A percentile compares a stretch with the other conserved stretches of the same genome.
These are phyloP conservation scores for Macrosteles quadrilineatus DNA, from an alignment of 1,140 invertebrate genomes.

Conservation along the genomic window DNA sequence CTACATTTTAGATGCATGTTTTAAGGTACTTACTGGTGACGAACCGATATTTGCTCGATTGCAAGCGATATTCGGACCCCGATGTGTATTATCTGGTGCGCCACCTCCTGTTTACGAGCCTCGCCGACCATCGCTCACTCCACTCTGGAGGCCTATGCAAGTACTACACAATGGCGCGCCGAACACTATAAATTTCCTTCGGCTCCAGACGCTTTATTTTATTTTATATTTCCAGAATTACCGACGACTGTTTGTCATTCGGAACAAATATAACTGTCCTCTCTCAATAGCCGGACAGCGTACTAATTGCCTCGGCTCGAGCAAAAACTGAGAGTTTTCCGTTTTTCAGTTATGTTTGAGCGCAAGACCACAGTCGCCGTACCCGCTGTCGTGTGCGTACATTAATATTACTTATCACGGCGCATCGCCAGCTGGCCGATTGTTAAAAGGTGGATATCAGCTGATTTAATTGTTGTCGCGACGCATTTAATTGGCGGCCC, in stretches of 20 bases:
- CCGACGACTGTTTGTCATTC: slow-evolving; percentile 8
- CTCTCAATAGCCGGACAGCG: background rate
- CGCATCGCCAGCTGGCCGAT: background rate
- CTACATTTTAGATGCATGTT: no score
- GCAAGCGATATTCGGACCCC: no score
- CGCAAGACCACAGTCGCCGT: background rate
- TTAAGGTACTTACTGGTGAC: no score
- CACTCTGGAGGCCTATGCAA: slow-evolving; percentile 4
- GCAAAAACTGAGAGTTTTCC: background rate
- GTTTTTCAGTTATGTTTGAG: background rate
- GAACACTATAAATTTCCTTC: no score
- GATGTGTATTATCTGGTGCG: no score
- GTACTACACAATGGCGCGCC: background rate
- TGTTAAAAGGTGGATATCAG: background rate
- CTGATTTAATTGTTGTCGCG: slow-evolving; percentile 12
- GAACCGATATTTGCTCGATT: no score
- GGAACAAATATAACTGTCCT: slow-evolving; percentile 1
- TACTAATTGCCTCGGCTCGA: slow-evolving; percentile 1
- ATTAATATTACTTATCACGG: slow-evolving; percentile 9
- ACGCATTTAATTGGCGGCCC: background rate
- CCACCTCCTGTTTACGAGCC: no score
- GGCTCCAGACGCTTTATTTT: no score
- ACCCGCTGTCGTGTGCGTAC: background rate
- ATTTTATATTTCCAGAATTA: background rate
- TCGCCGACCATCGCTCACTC: slow-evolving; percentile 3